Percentiles rank a stretch among this genome's conserved stretches.
phyloP scores from a whole-genome alignment of 1,140 invertebrate genomes.

The Eubasilissa regina region DNA sequence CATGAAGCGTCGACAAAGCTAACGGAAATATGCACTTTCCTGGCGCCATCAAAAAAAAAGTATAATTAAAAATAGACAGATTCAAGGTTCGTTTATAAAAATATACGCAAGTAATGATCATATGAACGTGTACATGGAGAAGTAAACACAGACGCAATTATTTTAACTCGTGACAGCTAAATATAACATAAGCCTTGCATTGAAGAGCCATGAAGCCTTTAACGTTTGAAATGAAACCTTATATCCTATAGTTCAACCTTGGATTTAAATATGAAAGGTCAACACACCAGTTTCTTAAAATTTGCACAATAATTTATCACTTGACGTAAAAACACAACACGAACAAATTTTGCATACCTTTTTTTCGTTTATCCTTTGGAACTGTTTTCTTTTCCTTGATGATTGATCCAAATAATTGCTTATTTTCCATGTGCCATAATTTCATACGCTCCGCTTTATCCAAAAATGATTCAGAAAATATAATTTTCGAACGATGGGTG shows the following conservation, averaged over 20 bases:
- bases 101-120: slow-evolving; percentile 10
- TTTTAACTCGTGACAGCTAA: slow-evolving; percentile 37
- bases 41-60: slow-evolving; percentile 14
- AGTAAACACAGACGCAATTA: slow-evolving; percentile 37
- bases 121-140: slow-evolving; percentile 27
- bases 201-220: slow-evolving; percentile 18
- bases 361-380: slow-evolving; percentile 51
- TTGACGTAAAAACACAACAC: slow-evolving; percentile 1
- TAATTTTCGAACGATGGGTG: slow-evolving; percentile 46
- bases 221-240: slow-evolving; percentile 39
- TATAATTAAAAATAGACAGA: slow-evolving; percentile 30
- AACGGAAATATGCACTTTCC: background rate
- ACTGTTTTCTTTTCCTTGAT: slow-evolving; percentile 62
- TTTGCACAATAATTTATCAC: slow-evolving; percentile 1
- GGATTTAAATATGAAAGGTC: slow-evolving; percentile 39
- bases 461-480: slow-evolving; percentile 51
- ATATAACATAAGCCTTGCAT: slow-evolving; percentile 37
- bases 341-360: slow-evolving; percentile 36
- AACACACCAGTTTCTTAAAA: slow-evolving; percentile 14
- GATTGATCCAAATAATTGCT: slow-evolving; percentile 61
- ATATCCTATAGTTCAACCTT: slow-evolving; percentile 10
- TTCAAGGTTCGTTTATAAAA: slow-evolving; percentile 24
- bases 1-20: background rate
- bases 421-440: slow-evolving; percentile 61
- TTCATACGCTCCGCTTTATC: slow-evolving; percentile 59